Conservation (phyloP, 2,888 invertebrate genomes). For the Dermolepida albohirtum region DNA sequence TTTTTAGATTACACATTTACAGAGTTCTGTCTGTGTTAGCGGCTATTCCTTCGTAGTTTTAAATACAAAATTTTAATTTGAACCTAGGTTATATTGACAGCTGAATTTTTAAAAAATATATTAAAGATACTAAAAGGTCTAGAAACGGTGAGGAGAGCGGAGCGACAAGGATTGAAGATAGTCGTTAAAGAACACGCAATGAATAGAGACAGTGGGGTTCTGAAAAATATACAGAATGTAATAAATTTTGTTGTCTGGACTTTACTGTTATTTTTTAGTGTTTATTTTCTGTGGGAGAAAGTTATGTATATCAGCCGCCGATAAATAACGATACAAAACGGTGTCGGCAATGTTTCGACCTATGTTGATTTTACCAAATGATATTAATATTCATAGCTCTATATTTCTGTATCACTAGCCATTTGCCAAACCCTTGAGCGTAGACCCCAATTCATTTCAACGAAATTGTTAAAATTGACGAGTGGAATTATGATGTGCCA, state of each 20-base stretch:
- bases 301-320: too few relatives aligned
- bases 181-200: constrained; percentile 27
- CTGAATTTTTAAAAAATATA: too few relatives aligned
- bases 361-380: constrained; percentile 7
- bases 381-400: constrained; percentile 19
- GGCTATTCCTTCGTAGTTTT: constrained; percentile 34
- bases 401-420: constrained; percentile 19
- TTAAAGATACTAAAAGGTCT: background rate
- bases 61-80: constrained; percentile 20
- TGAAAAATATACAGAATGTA: constrained; percentile 19
- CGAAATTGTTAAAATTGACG: constrained; percentile 13
- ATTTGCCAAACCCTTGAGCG: background rate
- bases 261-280: background rate
- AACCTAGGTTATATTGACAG: background rate
- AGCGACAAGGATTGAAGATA: constrained; percentile 13
- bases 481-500: background rate
- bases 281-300: too few relatives aligned
- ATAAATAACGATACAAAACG: too few relatives aligned
- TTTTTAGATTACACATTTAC: constrained; percentile 9
- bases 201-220: constrained; percentile 11
- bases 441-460: constrained; percentile 2
- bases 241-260: constrained; percentile 24
- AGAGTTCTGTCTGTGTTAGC: constrained; percentile 24
- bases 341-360: background rate
- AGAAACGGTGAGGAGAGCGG: background rate